Evolutionary conservation across 1,140 invertebrate species (phyloP).

Genomic region (Thaumatotibia leucotreta): DNA sequence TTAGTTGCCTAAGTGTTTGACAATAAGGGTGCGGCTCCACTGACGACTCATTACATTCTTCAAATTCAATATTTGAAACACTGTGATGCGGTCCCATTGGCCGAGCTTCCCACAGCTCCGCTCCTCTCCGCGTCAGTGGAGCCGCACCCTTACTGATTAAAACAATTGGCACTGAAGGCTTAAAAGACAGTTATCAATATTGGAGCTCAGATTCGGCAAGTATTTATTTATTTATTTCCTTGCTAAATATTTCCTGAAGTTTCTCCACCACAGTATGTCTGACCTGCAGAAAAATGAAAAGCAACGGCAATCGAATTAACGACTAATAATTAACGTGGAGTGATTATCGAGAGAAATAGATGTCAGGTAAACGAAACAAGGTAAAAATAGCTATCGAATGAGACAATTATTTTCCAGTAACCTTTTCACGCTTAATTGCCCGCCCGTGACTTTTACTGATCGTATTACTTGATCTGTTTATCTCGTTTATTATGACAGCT

Average conservation of each 20-base stretch:
- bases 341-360: not conserved
- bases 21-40: no score
- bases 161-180: no score
- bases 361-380: not conserved
- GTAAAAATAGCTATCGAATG: not conserved
- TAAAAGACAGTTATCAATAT: no score
- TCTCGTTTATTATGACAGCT: not conserved
- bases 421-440: not conserved
- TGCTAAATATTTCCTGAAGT: no score
- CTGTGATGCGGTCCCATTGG: no score
- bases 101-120: no score
- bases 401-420: not conserved
- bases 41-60: no score
- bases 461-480: not conserved
- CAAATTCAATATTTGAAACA: no score
- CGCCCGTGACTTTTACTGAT: conserved; percentile 11
- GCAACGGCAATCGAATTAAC: not conserved
- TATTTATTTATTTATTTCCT: not conserved
- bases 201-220: no score
- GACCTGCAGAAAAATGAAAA: not conserved
- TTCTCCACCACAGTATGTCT: not conserved
- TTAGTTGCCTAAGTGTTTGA: no score
- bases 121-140: no score
- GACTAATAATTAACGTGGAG: not conserved
- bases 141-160: no score